Percentiles rank a stretch among this genome's conserved stretches.
These are phyloP conservation scores for Tapera naevia DNA, from an alignment of 2,797 vertebrate species.

Conservation along the genomic window DNA sequence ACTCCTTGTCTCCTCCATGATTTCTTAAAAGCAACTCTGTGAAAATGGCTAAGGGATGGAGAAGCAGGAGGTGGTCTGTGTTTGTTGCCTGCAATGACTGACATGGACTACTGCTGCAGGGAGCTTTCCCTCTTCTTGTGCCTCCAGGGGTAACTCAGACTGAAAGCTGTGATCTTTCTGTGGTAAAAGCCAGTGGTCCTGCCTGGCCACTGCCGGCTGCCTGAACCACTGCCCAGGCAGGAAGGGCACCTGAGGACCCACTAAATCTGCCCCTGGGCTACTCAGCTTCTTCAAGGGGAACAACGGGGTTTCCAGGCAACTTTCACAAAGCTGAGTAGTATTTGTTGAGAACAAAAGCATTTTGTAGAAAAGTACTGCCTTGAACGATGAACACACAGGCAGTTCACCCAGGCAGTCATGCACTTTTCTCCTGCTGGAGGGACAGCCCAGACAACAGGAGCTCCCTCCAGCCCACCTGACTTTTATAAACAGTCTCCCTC, in stretches of 20 bases:
- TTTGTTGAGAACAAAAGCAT: neutral
- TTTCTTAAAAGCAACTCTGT: neutral
- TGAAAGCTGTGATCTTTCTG: neutral
- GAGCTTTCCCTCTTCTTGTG: neutral
- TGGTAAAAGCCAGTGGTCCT: neutral
- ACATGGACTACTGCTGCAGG: neutral
- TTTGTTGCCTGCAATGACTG: neutral
- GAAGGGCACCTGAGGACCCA: neutral
- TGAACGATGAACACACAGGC: neutral
- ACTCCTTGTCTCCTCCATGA: neutral
- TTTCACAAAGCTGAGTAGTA: neutral
- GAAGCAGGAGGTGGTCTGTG: neutral
- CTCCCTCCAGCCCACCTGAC: neutral
- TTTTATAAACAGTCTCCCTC: neutral
- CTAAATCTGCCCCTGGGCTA: neutral
- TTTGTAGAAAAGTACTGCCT: neutral
- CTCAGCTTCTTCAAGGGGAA: neutral
- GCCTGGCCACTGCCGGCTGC: neutral
- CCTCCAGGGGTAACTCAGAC: neutral
- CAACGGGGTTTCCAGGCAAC: neutral
- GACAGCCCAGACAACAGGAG: neutral
- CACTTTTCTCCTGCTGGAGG: neutral
- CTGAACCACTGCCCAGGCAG: too few species aligned
- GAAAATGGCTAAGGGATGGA: neutral
- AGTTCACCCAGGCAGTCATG: neutral